phyloP scores from a whole-genome alignment of 1,140 invertebrate genomes.

The Luehdorfia chinensis region DNA sequence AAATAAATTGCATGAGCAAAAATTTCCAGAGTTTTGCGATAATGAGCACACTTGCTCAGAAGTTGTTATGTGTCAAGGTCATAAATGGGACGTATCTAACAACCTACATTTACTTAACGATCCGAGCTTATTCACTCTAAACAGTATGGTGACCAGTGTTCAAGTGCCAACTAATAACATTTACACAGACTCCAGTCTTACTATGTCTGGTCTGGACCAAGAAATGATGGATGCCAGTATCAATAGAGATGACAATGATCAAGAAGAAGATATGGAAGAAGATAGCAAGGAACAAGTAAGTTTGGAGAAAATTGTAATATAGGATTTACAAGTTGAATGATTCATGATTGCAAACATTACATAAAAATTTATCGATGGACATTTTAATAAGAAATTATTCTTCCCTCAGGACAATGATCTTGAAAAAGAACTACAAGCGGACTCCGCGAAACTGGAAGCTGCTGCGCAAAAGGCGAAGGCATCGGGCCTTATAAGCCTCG shows the following conservation, averaged over 20 bases:
- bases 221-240: conserved; percentile 74
- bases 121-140: conserved; percentile 74
- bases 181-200: conserved; percentile 75
- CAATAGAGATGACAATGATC: conserved; percentile 26
- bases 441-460: conserved; percentile 46
- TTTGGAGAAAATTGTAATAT: too few species aligned
- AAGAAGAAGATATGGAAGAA: conserved; percentile 35
- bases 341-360: too few species aligned
- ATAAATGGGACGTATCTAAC: conserved; percentile 79
- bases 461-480: conserved; percentile 52
- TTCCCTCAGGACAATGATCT: conserved; percentile 63
- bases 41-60: conserved; percentile 72
- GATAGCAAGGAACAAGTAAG: conserved; percentile 55
- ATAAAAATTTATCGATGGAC: too few species aligned
- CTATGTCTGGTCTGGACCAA: conserved; percentile 78
- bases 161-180: conserved; percentile 60
- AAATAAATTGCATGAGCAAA: conserved; percentile 33
- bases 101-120: conserved; percentile 78
- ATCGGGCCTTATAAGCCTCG: conserved; percentile 48
- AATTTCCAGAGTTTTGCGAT: conserved; percentile 44
- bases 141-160: conserved; percentile 72
- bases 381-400: too few species aligned
- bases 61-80: conserved; percentile 74
- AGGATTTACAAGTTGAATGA: too few species aligned
- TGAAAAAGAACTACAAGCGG: conserved; percentile 63